phyloP scores from a whole-genome alignment of 35 echinoderm and acorn worm genomes.

The Apostichopus californicus region DNA sequence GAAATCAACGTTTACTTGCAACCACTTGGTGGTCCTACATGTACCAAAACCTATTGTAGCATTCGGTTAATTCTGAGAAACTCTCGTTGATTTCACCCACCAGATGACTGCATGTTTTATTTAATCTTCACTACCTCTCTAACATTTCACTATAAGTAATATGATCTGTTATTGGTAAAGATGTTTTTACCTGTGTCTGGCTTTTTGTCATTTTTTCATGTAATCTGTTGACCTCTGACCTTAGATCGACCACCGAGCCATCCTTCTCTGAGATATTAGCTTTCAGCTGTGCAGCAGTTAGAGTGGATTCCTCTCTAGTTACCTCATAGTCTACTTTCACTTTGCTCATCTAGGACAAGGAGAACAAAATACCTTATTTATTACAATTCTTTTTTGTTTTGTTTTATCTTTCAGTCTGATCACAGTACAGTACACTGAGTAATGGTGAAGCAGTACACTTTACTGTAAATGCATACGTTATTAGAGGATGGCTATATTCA shows the following conservation, averaged over 20 bases:
- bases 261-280: conserved; percentile 66
- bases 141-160: not conserved
- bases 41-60: too few species aligned
- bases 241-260: conserved; percentile 39
- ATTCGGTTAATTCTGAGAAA: not conserved
- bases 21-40: too few species aligned
- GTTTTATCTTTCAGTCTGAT: too few species aligned
- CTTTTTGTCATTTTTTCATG: conserved; percentile 71
- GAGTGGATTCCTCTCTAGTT: conserved; percentile 40
- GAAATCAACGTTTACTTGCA: too few species aligned
- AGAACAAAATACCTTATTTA: not conserved
- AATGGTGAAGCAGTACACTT: too few species aligned
- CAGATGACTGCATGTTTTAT: not conserved
- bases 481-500: too few species aligned
- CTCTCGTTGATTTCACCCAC: not conserved
- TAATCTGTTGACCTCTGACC: conserved; percentile 52
- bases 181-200: conserved; percentile 63
- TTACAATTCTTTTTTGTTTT: not conserved
- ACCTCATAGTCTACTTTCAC: conserved; percentile 39
- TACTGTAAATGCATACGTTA: too few species aligned
- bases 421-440: too few species aligned
- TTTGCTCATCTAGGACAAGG: conserved; percentile 18
- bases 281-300: conserved; percentile 48
- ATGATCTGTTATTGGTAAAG: not conserved
- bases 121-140: not conserved